These are phyloP conservation scores for Epinotia bilunana DNA, from an alignment of 2,888 invertebrate genomes.

Conservation along the genomic window DNA sequence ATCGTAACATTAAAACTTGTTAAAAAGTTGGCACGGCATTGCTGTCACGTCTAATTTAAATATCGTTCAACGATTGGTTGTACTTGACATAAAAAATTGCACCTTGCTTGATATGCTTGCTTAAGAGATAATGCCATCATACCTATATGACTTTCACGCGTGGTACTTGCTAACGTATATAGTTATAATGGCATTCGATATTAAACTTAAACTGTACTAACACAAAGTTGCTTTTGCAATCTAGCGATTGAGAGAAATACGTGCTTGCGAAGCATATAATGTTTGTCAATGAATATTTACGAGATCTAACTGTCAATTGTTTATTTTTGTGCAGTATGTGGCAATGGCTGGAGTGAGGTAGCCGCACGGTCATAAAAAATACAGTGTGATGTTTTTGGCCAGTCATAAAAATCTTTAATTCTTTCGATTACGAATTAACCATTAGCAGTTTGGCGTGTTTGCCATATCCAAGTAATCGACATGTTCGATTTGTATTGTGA, in stretches of 20 bases:
- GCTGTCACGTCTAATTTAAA: constrained; percentile 11
- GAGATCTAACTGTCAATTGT: constrained; percentile 18
- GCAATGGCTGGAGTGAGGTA: constrained; percentile 1
- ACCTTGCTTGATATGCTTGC: not conserved
- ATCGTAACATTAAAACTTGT: too few species aligned
- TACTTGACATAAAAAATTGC: constrained; percentile 21
- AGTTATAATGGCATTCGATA: not conserved
- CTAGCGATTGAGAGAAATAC: not conserved
- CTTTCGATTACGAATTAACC: not conserved
- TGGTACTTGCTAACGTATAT: not conserved
- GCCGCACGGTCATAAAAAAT: constrained; percentile 9
- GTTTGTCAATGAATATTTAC: constrained; percentile 13
- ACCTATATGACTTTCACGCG: not conserved
- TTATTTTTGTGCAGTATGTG: constrained; percentile 16
- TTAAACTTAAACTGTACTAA: not conserved
- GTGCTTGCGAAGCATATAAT: not conserved
- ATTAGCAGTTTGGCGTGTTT: not conserved
- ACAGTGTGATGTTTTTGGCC: not conserved
- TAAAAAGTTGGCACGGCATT: not conserved
- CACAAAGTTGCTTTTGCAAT: not conserved
- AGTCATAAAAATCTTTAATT: not conserved
- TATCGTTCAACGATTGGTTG: constrained; percentile 3
- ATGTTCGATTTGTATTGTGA: not conserved
- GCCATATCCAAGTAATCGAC: not conserved
- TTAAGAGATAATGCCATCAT: not conserved